Conservation (phyloP, 2,888 invertebrate genomes). For the Auanema sp. region DNA sequence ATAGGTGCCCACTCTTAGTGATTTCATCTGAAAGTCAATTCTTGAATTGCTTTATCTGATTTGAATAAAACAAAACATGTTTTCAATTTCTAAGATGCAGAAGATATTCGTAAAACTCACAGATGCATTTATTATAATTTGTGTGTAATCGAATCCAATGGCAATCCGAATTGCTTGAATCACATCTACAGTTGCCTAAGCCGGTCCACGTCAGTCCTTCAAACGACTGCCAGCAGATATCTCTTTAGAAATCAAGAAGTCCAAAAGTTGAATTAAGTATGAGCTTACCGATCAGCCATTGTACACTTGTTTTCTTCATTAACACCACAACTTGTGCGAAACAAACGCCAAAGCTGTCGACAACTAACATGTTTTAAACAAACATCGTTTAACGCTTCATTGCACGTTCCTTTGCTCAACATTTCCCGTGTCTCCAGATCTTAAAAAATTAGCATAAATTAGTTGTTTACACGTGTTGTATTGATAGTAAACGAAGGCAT, state of each 20-base stretch:
- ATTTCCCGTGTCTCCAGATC: slow-evolving; percentile 23
- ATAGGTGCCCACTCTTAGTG: slow-evolving; percentile 36
- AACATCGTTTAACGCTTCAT: slow-evolving; percentile 54
- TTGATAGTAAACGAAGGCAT: too few species aligned
- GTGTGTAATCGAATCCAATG: slow-evolving; percentile 64
- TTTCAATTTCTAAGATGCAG: not conserved
- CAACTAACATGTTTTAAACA: slow-evolving; percentile 61
- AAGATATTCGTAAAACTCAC: slow-evolving; percentile 32
- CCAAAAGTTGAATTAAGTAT: not conserved
- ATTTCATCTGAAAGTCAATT: slow-evolving; percentile 41
- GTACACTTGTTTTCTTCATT: slow-evolving; percentile 59
- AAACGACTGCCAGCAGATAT: slow-evolving; percentile 62
- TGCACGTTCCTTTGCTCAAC: slow-evolving; percentile 45
- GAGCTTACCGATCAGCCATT: slow-evolving; percentile 51
- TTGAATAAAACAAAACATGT: not conserved
- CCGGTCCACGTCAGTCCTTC: slow-evolving; percentile 63
- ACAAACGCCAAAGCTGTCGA: slow-evolving; percentile 58
- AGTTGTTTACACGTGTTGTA: too few species aligned
- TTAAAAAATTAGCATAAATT: slow-evolving; percentile 5
- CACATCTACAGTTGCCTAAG: slow-evolving; percentile 57
- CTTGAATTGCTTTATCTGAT: not conserved
- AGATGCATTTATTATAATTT: slow-evolving; percentile 64
- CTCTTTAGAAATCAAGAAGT: slow-evolving; percentile 35
- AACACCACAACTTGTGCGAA: slow-evolving; percentile 56
- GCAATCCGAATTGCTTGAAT: slow-evolving; percentile 53